Conservation (phyloP, 2,797 vertebrate genomes). For the Rhinatrema bivittatum region DNA sequence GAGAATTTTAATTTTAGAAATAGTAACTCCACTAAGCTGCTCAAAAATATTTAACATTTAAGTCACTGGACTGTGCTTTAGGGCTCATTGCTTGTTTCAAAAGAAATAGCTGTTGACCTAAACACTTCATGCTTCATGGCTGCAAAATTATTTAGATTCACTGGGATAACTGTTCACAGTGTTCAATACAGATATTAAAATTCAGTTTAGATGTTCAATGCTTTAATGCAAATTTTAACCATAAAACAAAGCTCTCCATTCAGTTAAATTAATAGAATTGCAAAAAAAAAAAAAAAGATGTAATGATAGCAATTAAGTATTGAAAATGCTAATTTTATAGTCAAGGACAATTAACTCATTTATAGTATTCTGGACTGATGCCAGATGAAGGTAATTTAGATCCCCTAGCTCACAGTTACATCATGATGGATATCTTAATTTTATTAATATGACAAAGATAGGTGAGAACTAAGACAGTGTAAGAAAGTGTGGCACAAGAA, state of each 20-base stretch:
- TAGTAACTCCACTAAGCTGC: too few relatives aligned
- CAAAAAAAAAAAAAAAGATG: slow-evolving; percentile 84
- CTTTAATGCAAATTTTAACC: slow-evolving; percentile 99
- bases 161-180: slow-evolving; percentile 43
- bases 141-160: slow-evolving; percentile 47
- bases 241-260: slow-evolving; percentile 98
- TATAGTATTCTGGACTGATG: slow-evolving; percentile 98
- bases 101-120: too few relatives aligned
- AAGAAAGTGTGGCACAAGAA: too few relatives aligned
- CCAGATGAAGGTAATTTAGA: slow-evolving; percentile 99
- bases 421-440: slow-evolving; percentile 92
- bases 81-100: too few relatives aligned
- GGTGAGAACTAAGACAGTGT: slow-evolving; percentile 58
- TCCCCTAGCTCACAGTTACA: slow-evolving; percentile 94
- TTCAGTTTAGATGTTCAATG: slow-evolving; percentile 85
- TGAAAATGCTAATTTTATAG: slow-evolving; percentile 99
- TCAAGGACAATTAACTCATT: slow-evolving; percentile 99
- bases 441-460: slow-evolving; percentile 72
- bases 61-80: too few relatives aligned
- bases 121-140: slow-evolving; percentile 34
- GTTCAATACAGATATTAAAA: slow-evolving; percentile 66
- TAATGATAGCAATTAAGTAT: slow-evolving; percentile 99
- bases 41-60: too few relatives aligned
- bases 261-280: slow-evolving; percentile 99
- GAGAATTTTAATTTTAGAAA: too few relatives aligned